Base-by-base conservation (phyloP, 2,113 vertebrate species). In the Lethenteron camtschaticum region DNA sequence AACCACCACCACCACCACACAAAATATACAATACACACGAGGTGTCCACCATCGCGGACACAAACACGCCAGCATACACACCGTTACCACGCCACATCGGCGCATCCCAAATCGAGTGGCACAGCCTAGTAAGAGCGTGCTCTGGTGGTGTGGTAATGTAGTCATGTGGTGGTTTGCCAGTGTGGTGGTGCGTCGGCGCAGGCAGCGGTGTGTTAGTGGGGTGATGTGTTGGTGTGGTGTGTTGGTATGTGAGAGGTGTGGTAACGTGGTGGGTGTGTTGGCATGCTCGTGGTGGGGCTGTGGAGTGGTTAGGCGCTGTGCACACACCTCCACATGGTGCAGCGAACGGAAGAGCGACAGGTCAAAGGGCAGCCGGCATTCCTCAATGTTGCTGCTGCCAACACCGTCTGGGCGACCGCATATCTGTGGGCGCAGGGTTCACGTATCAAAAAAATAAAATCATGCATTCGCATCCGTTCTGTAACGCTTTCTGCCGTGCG, bases 311-410 rank as follows among this genome's bases (percentile, higher is more conserved):
- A 41, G 41, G 41, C 41, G 41, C 41, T 41, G 41, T 41, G 41
- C 10, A 71, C 63, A 71, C 78, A 99, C 94, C 87, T 99, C 88
- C 60, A 96, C 87, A 75, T 99, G 94, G 73, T 86, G 83, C 76
- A 99, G 84, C 0, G 92, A 85, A 70, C 95, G 96, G 77, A 99
- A 99, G 74, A 96, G 79, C 12, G 89, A 95, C 68, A 99, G 78
- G 76, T 99, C 92, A 73, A 90, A 96, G 6, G 83, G 81, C 11
- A 99, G 81, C 57, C 78, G 79, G 75, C 80, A 82, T 73, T 96
- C 94, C 76, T 85, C 81, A 79, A 99, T 95, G 77, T 95, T 94
- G 78, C 94, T 99, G 78, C 82, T 88, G 75, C 90, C 89, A 74
- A 89, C 84, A 71, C 82, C 80, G 73, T 85, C 86, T 72, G 82